These are phyloP conservation scores for Delphinus delphis DNA, from an alignment of 2,113 vertebrate species.

Conservation along the genomic window DNA sequence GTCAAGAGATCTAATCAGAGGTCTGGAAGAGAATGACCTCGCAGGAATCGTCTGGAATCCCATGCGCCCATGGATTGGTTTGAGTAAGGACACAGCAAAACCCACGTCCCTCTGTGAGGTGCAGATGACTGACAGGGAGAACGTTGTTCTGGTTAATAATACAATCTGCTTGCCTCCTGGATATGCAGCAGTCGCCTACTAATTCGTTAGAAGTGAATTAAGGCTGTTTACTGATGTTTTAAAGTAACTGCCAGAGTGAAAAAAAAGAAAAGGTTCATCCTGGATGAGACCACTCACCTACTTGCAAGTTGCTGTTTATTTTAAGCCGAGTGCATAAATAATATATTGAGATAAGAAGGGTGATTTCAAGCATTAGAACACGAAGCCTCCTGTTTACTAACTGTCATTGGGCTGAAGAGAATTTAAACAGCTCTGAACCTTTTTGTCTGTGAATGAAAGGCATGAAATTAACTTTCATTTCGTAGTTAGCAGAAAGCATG, in stretches of 20 bases:
- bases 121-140: slow-evolving; percentile 71
- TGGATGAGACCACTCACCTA: slow-evolving; percentile 66
- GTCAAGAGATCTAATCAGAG: slow-evolving; percentile 47
- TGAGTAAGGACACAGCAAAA: slow-evolving; percentile 28
- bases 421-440: slow-evolving; percentile 66
- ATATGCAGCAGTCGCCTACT: slow-evolving; percentile 71
- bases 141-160: slow-evolving; percentile 74
- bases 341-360: slow-evolving; percentile 67
- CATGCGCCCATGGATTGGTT: not conserved
- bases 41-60: slow-evolving; percentile 35
- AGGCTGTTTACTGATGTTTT: slow-evolving; percentile 79
- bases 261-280: slow-evolving; percentile 49
- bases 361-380: slow-evolving; percentile 72
- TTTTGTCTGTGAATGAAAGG: slow-evolving; percentile 68
- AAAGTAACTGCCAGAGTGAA: slow-evolving; percentile 68
- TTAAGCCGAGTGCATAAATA: slow-evolving; percentile 66
- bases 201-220: slow-evolving; percentile 69
- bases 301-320: slow-evolving; percentile 73
- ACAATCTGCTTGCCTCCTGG: slow-evolving; percentile 68
- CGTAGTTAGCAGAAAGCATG: slow-evolving; percentile 71
- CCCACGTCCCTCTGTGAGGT: slow-evolving; percentile 41
- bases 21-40: slow-evolving; percentile 13
- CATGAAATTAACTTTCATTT: slow-evolving; percentile 79
- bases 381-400: slow-evolving; percentile 68
- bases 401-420: slow-evolving; percentile 64